Evolutionary conservation across 1,140 invertebrate genomes (phyloP).

Genomic region (Rhynchophorus ferrugineus): DNA sequence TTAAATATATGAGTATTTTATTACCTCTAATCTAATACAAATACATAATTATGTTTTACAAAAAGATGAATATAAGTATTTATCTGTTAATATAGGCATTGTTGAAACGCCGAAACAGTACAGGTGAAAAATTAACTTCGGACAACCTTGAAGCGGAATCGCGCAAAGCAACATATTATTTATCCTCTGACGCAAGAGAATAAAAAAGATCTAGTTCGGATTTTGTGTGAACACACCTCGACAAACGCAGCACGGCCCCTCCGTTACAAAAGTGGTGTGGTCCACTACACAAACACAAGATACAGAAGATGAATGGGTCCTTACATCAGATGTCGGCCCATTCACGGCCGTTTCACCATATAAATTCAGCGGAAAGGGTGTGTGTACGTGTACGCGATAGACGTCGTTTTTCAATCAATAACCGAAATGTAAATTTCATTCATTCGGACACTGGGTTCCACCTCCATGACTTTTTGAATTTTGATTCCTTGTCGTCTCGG

Average conservation of each 20-base stretch:
- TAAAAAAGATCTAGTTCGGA: too few species aligned
- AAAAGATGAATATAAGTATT: too few species aligned
- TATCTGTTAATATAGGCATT: too few species aligned
- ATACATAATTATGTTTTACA: too few species aligned
- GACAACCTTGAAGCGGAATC: too few species aligned
- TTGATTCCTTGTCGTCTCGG: too few species aligned
- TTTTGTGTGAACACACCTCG: background rate
- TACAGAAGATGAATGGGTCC: constrained; percentile 31
- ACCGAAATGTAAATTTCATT: constrained; percentile 10
- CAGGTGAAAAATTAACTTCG: too few species aligned
- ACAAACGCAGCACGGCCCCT: background rate
- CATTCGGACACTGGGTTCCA: background rate
- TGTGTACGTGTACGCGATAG: background rate
- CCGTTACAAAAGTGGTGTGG: constrained; percentile 30
- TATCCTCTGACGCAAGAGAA: too few species aligned
- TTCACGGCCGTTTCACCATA: constrained; percentile 26
- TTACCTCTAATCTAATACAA: too few species aligned
- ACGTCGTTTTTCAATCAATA: constrained; percentile 6
- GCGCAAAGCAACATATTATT: too few species aligned
- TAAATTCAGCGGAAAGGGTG: constrained; percentile 18
- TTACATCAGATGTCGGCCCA: constrained; percentile 28
- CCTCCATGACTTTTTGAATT: background rate
- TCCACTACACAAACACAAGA: constrained; percentile 35
- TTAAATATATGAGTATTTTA: too few species aligned
- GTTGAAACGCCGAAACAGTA: too few species aligned